Percentiles rank a stretch among this genome's conserved stretches.
These are phyloP conservation scores for Gobionotothen gibberifrons DNA, from an alignment of 2,797 vertebrate species.

Conservation along the genomic window DNA sequence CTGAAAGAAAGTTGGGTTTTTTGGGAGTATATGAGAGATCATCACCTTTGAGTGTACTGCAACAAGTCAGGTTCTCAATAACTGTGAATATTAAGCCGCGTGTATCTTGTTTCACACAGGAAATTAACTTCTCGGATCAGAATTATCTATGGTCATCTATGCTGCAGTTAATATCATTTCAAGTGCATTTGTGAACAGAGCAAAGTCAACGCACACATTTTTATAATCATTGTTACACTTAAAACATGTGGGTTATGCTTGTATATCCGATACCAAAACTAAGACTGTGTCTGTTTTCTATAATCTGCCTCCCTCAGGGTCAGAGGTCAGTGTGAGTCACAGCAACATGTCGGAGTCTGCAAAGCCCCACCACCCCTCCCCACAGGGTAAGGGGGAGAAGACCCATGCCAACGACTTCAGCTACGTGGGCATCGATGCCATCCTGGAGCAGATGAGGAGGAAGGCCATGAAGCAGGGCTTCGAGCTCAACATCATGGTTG, in stretches of 20 bases:
- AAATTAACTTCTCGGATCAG: constrained; percentile 51
- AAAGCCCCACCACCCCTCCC: constrained; percentile 80
- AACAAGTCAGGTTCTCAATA: constrained; percentile 1
- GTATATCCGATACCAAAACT: background rate
- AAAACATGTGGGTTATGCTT: background rate
- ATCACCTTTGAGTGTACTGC: background rate
- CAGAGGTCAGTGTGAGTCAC: constrained; percentile 83
- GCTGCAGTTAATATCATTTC: constrained; percentile 4
- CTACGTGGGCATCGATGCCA: constrained; percentile 96
- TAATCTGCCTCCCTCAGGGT: constrained; percentile 68
- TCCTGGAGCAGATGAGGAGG: constrained; percentile 96
- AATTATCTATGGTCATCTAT: constrained; percentile 10
- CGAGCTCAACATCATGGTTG: constrained; percentile 98
- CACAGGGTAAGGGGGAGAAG: constrained; percentile 84
- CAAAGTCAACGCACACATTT: background rate
- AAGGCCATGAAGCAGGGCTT: constrained; percentile 99
- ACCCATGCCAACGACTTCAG: constrained; percentile 86
- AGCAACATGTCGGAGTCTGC: constrained; percentile 90
- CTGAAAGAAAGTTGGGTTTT: background rate
- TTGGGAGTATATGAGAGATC: constrained; percentile 16
- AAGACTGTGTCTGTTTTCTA: background rate
- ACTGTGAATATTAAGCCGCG: constrained; percentile 26
- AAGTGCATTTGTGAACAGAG: background rate
- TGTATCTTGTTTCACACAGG: constrained; percentile 70
- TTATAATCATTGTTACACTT: too few species aligned